Base-by-base conservation (phyloP, 2,888 invertebrate species). In the Stictocephala bisonia region DNA sequence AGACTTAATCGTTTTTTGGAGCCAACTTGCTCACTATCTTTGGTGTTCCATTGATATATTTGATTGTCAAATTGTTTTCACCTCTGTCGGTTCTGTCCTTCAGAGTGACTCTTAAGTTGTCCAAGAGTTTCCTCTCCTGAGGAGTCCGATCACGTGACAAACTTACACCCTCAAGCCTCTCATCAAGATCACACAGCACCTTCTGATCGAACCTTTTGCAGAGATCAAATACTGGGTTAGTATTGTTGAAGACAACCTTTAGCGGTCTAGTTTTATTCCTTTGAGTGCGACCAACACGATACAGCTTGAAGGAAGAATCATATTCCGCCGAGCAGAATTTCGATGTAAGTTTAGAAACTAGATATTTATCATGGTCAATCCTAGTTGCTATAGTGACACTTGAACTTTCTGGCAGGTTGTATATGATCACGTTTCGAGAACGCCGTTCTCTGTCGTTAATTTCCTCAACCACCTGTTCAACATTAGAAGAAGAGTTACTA, bases 1-100 rank as follows among this genome's bases (percentile, higher is more conserved):
- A 53, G 53, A n/a, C 53, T 26, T 53, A 53, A 13, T 24, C 6
- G 3, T 53, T 53, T n/a, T n/a, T 53, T 53, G 53, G 27, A 53
- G 26, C 2, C n/a, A 26, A 15, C 13, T 53, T 53, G 26, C n/a
- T n/a, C n/a, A 53, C 53, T 24, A 53, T 53, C n/a, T 26, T 26
- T 13, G 24, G 26, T 11, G 26, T 53, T 13, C 53, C 53, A 26
- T 53, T 53, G 53, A n/a, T n/a, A n/a, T n/a, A n/a, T n/a, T n/a
- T n/a, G n/a, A n/a, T n/a, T n/a, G n/a, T n/a, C n/a, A n/a, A 13
- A 26, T 53, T n/a, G 3, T 3, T n/a, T 53, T 53, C 26, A 24
- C 53, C 53, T 13, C 13, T 53, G 26, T 24, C 53, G 26, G 26
- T 2, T 26, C 53, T 53, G 1, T 24, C 53, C 22, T 53, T 24